phyloP scores from a whole-genome alignment of 2,888 invertebrate species.

The Philopedon plagiatum region DNA sequence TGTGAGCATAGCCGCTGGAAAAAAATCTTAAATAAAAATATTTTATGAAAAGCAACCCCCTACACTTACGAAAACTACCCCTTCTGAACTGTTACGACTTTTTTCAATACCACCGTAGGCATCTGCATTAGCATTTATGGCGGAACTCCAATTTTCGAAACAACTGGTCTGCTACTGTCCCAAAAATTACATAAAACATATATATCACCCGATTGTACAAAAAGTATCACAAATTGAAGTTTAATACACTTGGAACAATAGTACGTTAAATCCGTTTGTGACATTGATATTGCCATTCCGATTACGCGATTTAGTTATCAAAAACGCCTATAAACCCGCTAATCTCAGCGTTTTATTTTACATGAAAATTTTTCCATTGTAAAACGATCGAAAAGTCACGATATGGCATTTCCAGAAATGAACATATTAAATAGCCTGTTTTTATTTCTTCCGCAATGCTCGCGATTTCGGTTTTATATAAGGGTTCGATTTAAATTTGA shows the following conservation, averaged over 20 bases:
- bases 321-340: neutral
- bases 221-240: neutral
- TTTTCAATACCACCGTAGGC: too few relatives aligned
- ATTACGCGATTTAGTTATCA: neutral
- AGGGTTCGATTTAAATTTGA: neutral
- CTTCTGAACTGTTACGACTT: too few relatives aligned
- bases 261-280: neutral
- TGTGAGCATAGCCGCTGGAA: too few relatives aligned
- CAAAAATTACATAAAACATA: too few relatives aligned
- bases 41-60: too few relatives aligned
- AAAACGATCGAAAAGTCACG: conserved; percentile 1
- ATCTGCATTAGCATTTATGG: too few relatives aligned
- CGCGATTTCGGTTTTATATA: neutral
- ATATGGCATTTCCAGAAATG: conserved; percentile 9
- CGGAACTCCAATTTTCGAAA: too few relatives aligned
- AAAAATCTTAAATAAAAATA: too few relatives aligned
- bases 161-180: too few relatives aligned
- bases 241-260: neutral
- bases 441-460: neutral
- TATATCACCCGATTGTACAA: too few relatives aligned
- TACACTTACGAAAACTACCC: too few relatives aligned
- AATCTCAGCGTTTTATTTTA: conserved; percentile 1
- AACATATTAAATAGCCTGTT: conserved; percentile 7
- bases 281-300: neutral
- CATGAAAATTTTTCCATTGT: conserved; percentile 20